Base-by-base conservation (phyloP, 2,113 vertebrate genomes). In the Pyxicephalus adspersus region DNA sequence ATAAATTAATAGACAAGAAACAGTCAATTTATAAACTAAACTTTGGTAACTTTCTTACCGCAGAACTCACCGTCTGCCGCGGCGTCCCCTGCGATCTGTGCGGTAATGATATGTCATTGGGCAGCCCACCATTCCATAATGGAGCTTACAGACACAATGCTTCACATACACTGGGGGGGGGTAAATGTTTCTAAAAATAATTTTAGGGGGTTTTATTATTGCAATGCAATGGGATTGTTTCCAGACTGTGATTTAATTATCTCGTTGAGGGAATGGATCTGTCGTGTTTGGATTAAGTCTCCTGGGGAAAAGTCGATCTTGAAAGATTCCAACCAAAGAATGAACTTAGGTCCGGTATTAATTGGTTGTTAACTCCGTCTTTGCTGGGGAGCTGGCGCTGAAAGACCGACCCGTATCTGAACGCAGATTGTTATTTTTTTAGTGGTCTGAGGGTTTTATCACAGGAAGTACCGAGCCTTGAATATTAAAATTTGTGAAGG, bases 191-290 rank as follows among this genome's bases (percentile, higher is more conserved):
- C 74, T 52, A 77, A 64, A 64, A 77, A 52, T 64, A 77, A n/a
- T 31, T 9, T n/a, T n/a, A n/a, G n/a, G n/a, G n/a, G n/a, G n/a
- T n/a, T n/a, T 34, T 17, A 38, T 60, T 38, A 77, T 77, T 65
- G 54, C 18, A 86, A 76, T 81, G 75, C 84, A 83, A 87, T 89
- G 87, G 86, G 87, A 87, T 88, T 82, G 85, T 57, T 86, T 70
- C 81, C 85, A 89, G 88, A 86, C 80, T 80, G 77, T 9, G 78
- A 64, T 84, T 68, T 87, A 57, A 85, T 87, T 87, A 83, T 84
- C 78, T 89, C 76, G 83, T 23, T 86, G 85, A 84, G 84, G 82
- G 83, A 87, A 83, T 80, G 72, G 83, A 51, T 71, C 50, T 61
- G 57, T 76, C 66, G 45, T 72, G 63, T 65, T 77, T 65, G 18